Evolutionary conservation across 2,113 vertebrate genomes (phyloP).

Genomic region (Mobula birostris): DNA sequence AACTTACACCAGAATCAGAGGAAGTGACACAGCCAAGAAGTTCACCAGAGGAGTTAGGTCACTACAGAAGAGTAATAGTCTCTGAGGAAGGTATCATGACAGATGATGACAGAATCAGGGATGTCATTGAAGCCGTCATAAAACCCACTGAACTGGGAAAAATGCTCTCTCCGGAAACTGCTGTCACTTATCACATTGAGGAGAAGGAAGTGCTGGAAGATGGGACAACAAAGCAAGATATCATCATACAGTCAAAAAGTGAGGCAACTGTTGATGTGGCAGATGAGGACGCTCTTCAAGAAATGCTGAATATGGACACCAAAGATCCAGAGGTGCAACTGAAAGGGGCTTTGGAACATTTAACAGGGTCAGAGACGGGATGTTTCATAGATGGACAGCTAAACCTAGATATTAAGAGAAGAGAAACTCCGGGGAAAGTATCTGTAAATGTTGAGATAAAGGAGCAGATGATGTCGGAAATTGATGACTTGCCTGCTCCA

Average conservation of each 20-base stretch:
- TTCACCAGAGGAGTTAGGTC: neutral
- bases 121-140: slow-evolving; percentile 75
- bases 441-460: slow-evolving; percentile 82
- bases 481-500: slow-evolving; percentile 58
- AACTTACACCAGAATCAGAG: neutral
- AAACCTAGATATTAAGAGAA: slow-evolving; percentile 59
- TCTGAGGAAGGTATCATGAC: neutral
- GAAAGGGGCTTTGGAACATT: slow-evolving; percentile 58
- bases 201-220: slow-evolving; percentile 64
- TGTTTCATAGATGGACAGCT: slow-evolving; percentile 69
- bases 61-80: neutral
- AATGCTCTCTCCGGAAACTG: slow-evolving; percentile 57
- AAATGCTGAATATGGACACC: slow-evolving; percentile 59
- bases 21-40: neutral
- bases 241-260: slow-evolving; percentile 73
- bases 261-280: slow-evolving; percentile 69
- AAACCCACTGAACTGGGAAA: slow-evolving; percentile 62
- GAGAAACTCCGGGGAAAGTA: slow-evolving; percentile 54
- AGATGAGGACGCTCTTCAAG: slow-evolving; percentile 53
- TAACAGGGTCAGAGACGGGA: slow-evolving; percentile 61
- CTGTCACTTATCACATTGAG: slow-evolving; percentile 67
- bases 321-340: slow-evolving; percentile 46
- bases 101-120: slow-evolving; percentile 53
- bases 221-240: slow-evolving; percentile 68
- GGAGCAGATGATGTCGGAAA: slow-evolving; percentile 68